phyloP scores from a whole-genome alignment of 2,888 invertebrate genomes.

The Formica aserva region DNA sequence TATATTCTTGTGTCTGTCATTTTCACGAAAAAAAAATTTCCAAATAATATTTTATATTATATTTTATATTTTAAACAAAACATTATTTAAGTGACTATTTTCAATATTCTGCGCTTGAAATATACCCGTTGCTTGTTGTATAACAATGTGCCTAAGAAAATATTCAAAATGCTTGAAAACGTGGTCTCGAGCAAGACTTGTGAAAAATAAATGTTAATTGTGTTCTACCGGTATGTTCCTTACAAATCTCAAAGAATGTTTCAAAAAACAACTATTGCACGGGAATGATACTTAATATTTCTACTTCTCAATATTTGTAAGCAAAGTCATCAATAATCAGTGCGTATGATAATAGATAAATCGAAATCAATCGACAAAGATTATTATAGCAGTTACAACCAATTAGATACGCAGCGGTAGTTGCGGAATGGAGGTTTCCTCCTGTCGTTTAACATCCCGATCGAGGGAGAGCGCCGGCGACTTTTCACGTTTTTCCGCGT shows the following conservation, averaged over 20 bases:
- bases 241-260: neutral
- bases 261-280: neutral
- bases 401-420: slow-evolving; percentile 52
- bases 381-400: slow-evolving; percentile 51
- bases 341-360: neutral
- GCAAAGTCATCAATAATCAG: neutral
- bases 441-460: slow-evolving; percentile 81
- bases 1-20: neutral
- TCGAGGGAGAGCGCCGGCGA: slow-evolving; percentile 45
- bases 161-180: neutral
- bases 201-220: neutral
- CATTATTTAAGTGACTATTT: neutral
- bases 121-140: neutral
- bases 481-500: slow-evolving; percentile 68
- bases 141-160: neutral
- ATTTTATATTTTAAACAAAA: neutral
- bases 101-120: neutral
- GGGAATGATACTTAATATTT: neutral
- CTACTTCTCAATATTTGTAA: neutral
- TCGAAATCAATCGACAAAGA: slow-evolving; percentile 38
- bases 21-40: neutral
- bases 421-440: slow-evolving; percentile 76
- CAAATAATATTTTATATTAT: neutral
- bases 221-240: neutral
- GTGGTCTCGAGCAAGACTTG: neutral